Evolutionary conservation across 2,888 invertebrate species (phyloP), one percentile per base, ranked within the genome.

Genomic region (Eurytoma adleriae): DNA sequence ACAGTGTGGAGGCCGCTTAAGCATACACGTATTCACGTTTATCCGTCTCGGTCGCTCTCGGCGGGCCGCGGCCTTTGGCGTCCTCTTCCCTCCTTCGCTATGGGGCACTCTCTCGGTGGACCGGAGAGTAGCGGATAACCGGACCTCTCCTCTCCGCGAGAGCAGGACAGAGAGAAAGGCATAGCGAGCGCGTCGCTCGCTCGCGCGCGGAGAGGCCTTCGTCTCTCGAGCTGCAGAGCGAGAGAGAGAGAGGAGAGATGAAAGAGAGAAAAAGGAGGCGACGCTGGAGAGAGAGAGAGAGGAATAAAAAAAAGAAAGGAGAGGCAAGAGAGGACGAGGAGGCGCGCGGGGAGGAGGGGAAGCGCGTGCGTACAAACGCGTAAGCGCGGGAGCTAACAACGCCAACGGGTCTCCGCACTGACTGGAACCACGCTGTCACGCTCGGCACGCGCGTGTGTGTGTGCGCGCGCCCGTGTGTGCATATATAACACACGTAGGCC

Each of bases 351-450:
- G 52, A 30, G 40, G 52, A 14, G 59, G 20, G 56, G 50, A 54
- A 50, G 73, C 69, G 68, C 57, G 73, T 72, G 78, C 77, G 73
- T 74, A 73, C 82, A 78, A 83, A 83, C 86, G 88, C 88, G 88
- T 87, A 88, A 88, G 83, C 84, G 86, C 88, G 87, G 88, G 85
- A 87, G 87, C 87, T 84, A 85, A 85, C 85, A 85, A 83, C 84
- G 85, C 87, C 86, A 86, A 88, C 87, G 86, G 86, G 87, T 87
- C 86, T 86, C 86, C 84, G 84, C 76, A 61, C 86, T 85, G 85
- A 85, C 86, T 87, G 85, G 84, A 86, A 86, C 86, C 87, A 84
- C 85, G 83, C 85, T 85, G 86, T 85, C 85, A 83, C 85, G 84
- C 40, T 40, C 40, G 40, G 40, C 40, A 7, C 40, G 40, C 10